Conservation (phyloP, 2,113 vertebrate species). For the Parotia lawesii region DNA sequence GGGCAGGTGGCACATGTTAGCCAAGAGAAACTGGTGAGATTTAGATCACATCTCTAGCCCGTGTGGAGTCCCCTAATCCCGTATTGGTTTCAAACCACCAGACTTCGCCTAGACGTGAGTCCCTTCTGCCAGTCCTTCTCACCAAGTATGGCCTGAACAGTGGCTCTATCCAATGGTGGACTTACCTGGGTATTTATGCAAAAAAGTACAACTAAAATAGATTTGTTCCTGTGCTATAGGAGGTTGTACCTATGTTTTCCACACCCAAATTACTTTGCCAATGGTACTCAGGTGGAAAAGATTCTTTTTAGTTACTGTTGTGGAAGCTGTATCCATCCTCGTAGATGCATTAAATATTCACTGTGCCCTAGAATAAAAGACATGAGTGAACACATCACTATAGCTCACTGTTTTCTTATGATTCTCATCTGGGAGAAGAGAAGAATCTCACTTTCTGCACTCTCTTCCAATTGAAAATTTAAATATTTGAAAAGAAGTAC, state of each 20-base stretch:
- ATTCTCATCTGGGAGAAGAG: background rate
- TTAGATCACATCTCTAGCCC: background rate
- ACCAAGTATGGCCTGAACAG: background rate
- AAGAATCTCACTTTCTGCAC: background rate
- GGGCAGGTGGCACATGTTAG: background rate
- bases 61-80: rapidly evolving
- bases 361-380: background rate
- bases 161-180: background rate
- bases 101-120: background rate
- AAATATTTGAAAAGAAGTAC: constrained; percentile 15
- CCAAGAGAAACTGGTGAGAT: background rate
- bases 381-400: background rate
- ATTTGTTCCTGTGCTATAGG: background rate
- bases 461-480: background rate
- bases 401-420: background rate
- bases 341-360: background rate
- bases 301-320: background rate
- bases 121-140: background rate
- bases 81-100: background rate
- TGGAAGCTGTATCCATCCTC: background rate
- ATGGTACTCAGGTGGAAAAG: background rate
- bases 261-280: background rate
- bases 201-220: background rate
- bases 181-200: background rate
- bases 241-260: background rate